These are phyloP conservation scores for Porites lobata DNA, from an alignment of 92 coral and sea anemone genomes.

Conservation along the genomic window DNA sequence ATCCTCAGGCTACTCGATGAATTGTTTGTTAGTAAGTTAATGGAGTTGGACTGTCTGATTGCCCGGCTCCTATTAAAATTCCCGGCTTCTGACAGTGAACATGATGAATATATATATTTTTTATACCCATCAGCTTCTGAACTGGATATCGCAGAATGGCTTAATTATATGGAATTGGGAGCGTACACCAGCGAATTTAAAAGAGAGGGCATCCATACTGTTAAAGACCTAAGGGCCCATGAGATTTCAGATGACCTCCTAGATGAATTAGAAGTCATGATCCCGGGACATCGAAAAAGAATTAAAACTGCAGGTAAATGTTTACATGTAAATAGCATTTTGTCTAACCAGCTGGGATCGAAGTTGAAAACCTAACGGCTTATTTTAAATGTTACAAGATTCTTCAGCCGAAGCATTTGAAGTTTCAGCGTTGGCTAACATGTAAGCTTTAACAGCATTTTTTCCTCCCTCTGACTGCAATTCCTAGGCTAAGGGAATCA, in stretches of 20 bases:
- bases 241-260: slow-evolving; percentile 59
- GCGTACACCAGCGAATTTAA: slow-evolving; percentile 35
- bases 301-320: slow-evolving; percentile 72
- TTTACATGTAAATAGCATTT: background rate
- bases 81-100: background rate
- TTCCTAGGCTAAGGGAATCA: background rate
- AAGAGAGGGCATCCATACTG: slow-evolving; percentile 44
- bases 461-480: background rate
- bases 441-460: background rate
- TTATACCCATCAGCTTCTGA: slow-evolving; percentile 37
- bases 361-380: background rate
- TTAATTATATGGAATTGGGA: slow-evolving; percentile 47
- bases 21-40: too few relatives aligned
- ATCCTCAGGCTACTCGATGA: too few relatives aligned
- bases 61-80: background rate
- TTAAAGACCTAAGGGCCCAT: slow-evolving; percentile 51
- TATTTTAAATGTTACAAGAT: background rate
- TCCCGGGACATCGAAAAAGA: slow-evolving; percentile 88
- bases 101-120: background rate
- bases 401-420: background rate
- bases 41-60: too few relatives aligned
- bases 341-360: background rate
- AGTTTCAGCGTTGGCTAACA: background rate
- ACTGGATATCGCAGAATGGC: slow-evolving; percentile 53
- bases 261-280: slow-evolving; percentile 66